Base-by-base conservation (phyloP, 1,140 invertebrate genomes). In the Achroia grisella region DNA sequence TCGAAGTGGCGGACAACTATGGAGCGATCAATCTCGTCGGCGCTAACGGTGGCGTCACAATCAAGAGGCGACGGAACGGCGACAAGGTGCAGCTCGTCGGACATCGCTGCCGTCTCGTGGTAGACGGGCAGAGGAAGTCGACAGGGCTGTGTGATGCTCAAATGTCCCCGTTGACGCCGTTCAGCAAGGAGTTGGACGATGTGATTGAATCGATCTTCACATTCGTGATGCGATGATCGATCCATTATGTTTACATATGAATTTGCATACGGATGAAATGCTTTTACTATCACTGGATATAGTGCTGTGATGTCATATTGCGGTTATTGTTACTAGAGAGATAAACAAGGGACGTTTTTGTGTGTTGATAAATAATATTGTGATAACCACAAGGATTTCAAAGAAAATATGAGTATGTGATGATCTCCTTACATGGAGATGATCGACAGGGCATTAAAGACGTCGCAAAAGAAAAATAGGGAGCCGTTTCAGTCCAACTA, bases 161-260 rank as follows among this genome's bases (percentile, higher is more conserved):
- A 36, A 55, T 82, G 17, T 85, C 81, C 0, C 81, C 81, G 1
- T 55, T 82, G 27, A 82, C 81, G 0, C 81, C 81, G 1, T 82
- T 85, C 59, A 81, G 75, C 57, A 79, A 79, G 55, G 71, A 81
- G 27, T 47, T 85, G 62, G 76, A 85, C 62, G 78, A 82, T 39
- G 77, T 85, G 23, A 79, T 85, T 30, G 78, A 85, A 35, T 79
- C 78, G 0, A 77, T 85, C 47, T 85, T 85, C 53, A 70, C 75
- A 12, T 85, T 85, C 46, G 78, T 82, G 39, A 84, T 82, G 76
- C 80, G 78, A 39, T 84, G 78, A 75, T 11, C 27, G 12, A 35
- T 8, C 17, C 2, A 9, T 15, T 8, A 17, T 1, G 9, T 6
- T 10, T 15, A 33, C 5, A 50, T 34, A 9, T 9, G 17, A 27